Evolutionary conservation across 35 echinoderm and acorn worm species (phyloP).

Genomic region (Apostichopus californicus): DNA sequence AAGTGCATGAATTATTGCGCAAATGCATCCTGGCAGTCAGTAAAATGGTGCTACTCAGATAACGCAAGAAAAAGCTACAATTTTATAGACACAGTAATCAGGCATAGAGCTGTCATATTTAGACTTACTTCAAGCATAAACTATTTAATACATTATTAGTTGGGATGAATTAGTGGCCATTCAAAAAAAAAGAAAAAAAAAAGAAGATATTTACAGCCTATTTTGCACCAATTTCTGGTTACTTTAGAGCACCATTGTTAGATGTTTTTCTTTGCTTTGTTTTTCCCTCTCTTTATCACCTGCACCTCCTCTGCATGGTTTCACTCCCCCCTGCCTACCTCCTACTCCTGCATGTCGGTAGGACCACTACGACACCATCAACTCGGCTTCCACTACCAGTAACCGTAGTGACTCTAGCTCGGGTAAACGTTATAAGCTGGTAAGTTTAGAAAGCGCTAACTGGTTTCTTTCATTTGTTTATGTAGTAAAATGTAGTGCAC

Average conservation of each 20-base stretch:
- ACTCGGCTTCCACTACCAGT: conserved; percentile 5
- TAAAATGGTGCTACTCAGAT: too few relatives aligned
- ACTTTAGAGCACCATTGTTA: neutral
- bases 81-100: too few relatives aligned
- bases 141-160: too few relatives aligned
- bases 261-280: neutral
- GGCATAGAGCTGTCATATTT: too few relatives aligned
- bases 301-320: conserved; percentile 6
- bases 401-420: conserved; percentile 38
- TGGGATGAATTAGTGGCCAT: too few relatives aligned
- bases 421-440: conserved; percentile 43
- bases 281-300: neutral
- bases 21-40: too few relatives aligned
- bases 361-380: conserved; percentile 12
- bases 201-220: neutral
- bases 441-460: neutral
- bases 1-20: too few relatives aligned
- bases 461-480: too few relatives aligned
- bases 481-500: too few relatives aligned
- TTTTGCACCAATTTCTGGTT: neutral
- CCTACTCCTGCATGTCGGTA: neutral
- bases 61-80: too few relatives aligned
- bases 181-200: too few relatives aligned
- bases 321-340: neutral
- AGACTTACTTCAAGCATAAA: too few relatives aligned